Evolutionary conservation across 2,888 invertebrate species (phyloP).

Genomic region (Pammene fasciana): DNA sequence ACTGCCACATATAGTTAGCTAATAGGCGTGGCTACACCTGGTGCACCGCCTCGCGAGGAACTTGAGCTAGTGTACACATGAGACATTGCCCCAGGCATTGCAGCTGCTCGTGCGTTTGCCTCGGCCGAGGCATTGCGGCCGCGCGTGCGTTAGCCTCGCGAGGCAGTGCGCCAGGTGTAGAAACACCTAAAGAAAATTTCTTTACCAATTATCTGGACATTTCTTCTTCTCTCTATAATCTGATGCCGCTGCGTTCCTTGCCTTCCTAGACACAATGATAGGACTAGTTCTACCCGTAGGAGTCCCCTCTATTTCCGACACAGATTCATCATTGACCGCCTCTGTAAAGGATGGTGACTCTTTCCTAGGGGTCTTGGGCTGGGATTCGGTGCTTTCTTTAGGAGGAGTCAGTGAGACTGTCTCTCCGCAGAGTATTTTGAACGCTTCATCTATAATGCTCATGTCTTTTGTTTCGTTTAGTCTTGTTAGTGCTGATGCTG

Average conservation of each 20-base stretch:
- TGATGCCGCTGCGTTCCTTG: constrained; percentile 46
- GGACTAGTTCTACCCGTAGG: constrained; percentile 71
- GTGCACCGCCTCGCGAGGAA: too few relatives aligned
- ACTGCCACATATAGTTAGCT: too few relatives aligned
- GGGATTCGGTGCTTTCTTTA: constrained; percentile 34
- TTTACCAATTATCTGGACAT: constrained; percentile 67
- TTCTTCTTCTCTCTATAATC: constrained; percentile 70
- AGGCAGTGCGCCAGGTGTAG: too few relatives aligned
- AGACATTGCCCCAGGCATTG: too few relatives aligned
- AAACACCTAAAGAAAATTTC: not conserved
- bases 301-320: constrained; percentile 70
- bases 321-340: constrained; percentile 57
- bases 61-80: too few relatives aligned
- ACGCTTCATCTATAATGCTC: constrained; percentile 59
- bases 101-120: too few relatives aligned
- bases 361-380: constrained; percentile 45
- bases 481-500: constrained; percentile 62
- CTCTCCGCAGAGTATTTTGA: constrained; percentile 64
- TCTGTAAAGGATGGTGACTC: constrained; percentile 49
- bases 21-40: too few relatives aligned
- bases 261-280: constrained; percentile 64
- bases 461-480: constrained; percentile 68
- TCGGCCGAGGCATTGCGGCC: too few relatives aligned
- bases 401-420: constrained; percentile 44
- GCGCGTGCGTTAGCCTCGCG: too few relatives aligned